A percentile compares a stretch with the other conserved stretches of the same genome.
Conservation (phyloP, 2,113 vertebrate species). For the Carassius gibelio region DNA sequence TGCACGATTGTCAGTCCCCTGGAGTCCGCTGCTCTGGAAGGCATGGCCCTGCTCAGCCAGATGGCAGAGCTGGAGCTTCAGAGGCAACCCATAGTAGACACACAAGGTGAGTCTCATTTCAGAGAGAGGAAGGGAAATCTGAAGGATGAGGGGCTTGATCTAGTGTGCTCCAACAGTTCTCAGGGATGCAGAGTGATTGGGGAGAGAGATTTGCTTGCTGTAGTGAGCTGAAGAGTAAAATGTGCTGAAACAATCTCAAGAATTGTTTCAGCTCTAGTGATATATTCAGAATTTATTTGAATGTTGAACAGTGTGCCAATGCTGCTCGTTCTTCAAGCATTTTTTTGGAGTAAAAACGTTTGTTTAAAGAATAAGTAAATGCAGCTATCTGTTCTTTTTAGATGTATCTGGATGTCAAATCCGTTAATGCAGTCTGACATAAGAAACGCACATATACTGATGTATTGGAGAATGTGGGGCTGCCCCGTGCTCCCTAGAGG, state of each 20-base stretch:
- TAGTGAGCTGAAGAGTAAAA: conserved; percentile 24
- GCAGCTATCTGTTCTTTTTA: not conserved
- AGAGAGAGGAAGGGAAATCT: accelerated
- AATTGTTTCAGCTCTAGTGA: conserved; percentile 28
- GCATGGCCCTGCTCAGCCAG: conserved; percentile 94
- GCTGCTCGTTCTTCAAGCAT: not conserved
- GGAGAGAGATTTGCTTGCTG: conserved; percentile 32
- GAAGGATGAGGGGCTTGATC: not conserved
- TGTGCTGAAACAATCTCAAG: conserved; percentile 23
- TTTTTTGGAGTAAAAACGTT: conserved; percentile 7
- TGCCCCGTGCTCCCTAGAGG: conserved; percentile 4
- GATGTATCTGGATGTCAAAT: not conserved
- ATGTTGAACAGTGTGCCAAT: conserved; percentile 16
- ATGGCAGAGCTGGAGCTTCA: conserved; percentile 89
- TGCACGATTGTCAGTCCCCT: conserved; percentile 69
- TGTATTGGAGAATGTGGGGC: not conserved
- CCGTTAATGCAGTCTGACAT: conserved; percentile 19
- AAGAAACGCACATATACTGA: not conserved
- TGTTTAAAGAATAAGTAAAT: conserved; percentile 21
- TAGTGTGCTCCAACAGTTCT: not conserved
- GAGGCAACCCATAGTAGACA: conserved; percentile 72
- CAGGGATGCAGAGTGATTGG: not conserved
- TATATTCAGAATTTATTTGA: conserved; percentile 18
- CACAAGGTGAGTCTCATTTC: conserved; percentile 69
- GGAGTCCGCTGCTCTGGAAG: conserved; percentile 84